Conservation (phyloP, 2,888 invertebrate genomes). For the Cenopis cana region DNA sequence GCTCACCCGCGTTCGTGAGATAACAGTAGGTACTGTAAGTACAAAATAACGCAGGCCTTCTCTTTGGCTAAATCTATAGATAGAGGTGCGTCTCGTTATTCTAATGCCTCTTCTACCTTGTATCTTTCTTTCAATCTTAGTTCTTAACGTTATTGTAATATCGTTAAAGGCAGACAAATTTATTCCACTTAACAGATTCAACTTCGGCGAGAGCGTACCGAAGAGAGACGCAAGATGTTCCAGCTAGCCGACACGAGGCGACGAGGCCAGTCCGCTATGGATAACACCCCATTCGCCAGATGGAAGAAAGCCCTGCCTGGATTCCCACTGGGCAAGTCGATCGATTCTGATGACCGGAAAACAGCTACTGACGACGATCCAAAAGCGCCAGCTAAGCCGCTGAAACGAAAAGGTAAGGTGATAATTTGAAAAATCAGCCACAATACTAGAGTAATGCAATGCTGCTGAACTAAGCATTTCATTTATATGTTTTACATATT, state of each 20-base stretch:
- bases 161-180: no score
- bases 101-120: no score
- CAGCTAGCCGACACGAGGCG: conserved; percentile 91
- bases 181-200: conserved; percentile 86
- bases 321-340: conserved; percentile 84
- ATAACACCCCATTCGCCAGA: conserved; percentile 86
- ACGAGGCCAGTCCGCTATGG: conserved; percentile 83
- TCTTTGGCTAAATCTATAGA: no score
- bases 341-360: conserved; percentile 81
- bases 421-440: neutral
- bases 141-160: no score
- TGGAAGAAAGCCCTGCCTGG: conserved; percentile 89
- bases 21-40: no score
- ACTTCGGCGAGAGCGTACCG: conserved; percentile 94
- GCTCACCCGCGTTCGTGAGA: no score
- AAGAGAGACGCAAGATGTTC: conserved; percentile 96
- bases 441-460: neutral
- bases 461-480: no score
- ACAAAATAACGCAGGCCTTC: no score
- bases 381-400: conserved; percentile 58
- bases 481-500: no score
- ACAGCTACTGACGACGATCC: conserved; percentile 62
- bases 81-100: no score
- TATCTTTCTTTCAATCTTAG: neutral
- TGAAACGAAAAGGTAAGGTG: conserved; percentile 69